Percentiles rank a stretch among this genome's conserved stretches.
phyloP scores from a whole-genome alignment of 2,113 vertebrate species.

The Neomonachus schauinslandi region DNA sequence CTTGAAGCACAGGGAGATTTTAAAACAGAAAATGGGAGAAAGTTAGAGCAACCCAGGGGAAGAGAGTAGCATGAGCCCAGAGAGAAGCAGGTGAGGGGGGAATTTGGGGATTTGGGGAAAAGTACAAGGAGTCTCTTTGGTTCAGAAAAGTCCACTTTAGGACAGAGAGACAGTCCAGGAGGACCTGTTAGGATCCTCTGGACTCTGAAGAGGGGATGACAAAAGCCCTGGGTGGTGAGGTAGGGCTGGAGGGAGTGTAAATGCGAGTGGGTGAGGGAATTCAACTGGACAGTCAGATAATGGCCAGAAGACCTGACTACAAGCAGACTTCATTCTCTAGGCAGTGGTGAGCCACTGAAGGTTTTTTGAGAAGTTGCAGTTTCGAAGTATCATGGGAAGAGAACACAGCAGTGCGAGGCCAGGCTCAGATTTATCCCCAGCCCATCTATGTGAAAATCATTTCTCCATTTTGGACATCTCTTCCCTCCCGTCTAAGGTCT shows the following conservation, averaged over 20 bases:
- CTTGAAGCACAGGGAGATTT: not conserved
- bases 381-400: not conserved
- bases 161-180: not conserved
- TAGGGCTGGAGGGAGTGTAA: accelerated
- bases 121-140: not conserved
- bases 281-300: not conserved
- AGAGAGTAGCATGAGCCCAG: not conserved
- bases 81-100: not conserved
- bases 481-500: not conserved
- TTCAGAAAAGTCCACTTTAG: not conserved
- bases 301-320: not conserved
- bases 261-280: not conserved
- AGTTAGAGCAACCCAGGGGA: not conserved
- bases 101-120: not conserved
- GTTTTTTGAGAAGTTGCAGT: not conserved
- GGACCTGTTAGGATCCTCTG: not conserved
- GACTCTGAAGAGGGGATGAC: not conserved
- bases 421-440: not conserved
- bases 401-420: not conserved
- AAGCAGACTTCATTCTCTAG: not conserved
- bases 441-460: not conserved
- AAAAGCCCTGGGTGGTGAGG: not conserved
- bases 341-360: not conserved
- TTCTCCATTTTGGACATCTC: not conserved
- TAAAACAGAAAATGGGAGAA: not conserved